phyloP scores from a whole-genome alignment of 1,140 invertebrate genomes.

The Orchesella cincta region DNA sequence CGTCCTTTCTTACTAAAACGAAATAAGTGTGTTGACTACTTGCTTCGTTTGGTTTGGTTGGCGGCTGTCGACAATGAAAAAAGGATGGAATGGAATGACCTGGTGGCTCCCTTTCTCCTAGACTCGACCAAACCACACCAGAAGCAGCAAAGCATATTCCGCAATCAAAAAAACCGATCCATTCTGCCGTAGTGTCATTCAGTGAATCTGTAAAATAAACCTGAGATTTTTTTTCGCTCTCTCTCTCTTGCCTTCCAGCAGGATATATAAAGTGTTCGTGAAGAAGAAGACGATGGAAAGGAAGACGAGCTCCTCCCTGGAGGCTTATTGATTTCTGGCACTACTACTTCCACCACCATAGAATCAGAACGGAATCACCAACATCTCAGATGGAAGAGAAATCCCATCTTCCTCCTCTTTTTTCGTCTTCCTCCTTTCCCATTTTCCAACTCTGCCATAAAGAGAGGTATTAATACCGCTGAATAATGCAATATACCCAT shows the following conservation, averaged over 20 bases:
- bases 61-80: background rate
- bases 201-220: background rate
- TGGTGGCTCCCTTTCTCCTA: conserved; percentile 1
- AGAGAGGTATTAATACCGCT: conserved; percentile 11
- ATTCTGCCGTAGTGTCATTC: no score
- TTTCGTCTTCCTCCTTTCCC: background rate
- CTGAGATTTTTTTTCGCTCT: conserved; percentile 1
- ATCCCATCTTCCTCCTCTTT: background rate
- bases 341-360: no score
- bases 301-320: background rate
- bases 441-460: background rate
- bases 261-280: no score
- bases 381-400: no score
- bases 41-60: background rate
- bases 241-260: background rate
- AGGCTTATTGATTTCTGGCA: background rate
- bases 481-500: background rate
- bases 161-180: no score
- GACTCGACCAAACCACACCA: no score
- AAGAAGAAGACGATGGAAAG: background rate
- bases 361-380: no score
- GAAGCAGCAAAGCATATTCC: conserved; percentile 14
- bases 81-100: conserved; percentile 8
- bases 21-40: background rate
- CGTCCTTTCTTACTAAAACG: background rate